phyloP scores from a whole-genome alignment of 2,797 vertebrate genomes.

The Aythya fuligula region DNA sequence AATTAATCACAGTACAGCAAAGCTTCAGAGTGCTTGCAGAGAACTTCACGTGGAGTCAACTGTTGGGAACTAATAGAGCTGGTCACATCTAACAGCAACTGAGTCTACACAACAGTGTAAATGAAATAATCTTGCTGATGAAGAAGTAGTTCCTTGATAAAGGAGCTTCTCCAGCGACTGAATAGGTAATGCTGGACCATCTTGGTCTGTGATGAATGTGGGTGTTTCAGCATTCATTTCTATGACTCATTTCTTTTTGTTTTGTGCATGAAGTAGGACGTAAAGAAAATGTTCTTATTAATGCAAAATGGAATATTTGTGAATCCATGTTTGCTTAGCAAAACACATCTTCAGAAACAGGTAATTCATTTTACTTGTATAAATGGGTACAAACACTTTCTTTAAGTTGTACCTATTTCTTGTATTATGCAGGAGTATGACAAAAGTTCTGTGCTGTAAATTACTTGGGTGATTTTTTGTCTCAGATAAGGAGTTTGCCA shows the following conservation, averaged over 20 bases:
- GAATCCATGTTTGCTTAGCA: background rate
- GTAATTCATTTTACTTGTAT: background rate
- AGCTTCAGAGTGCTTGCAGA: background rate
- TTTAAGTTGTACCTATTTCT: background rate
- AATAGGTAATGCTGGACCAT: background rate
- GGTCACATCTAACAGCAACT: background rate
- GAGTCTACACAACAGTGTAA: background rate
- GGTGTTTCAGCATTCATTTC: fast-evolving
- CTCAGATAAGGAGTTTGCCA: background rate
- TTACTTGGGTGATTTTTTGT: background rate
- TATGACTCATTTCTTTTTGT: background rate
- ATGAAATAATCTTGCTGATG: background rate
- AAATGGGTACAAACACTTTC: no score
- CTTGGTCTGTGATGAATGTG: background rate
- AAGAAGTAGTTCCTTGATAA: background rate
- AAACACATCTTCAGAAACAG: background rate
- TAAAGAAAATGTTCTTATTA: background rate
- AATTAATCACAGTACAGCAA: background rate
- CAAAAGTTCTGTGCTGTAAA: background rate
- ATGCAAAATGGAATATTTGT: background rate
- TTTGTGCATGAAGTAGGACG: background rate
- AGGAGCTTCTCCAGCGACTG: background rate
- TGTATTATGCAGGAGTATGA: background rate
- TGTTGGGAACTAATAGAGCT: background rate
- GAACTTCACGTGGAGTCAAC: background rate